Evolutionary conservation across 64 coral and sea anemone species (phyloP), one percentile per base, ranked within the genome.

Genomic region (Montipora sp.): DNA sequence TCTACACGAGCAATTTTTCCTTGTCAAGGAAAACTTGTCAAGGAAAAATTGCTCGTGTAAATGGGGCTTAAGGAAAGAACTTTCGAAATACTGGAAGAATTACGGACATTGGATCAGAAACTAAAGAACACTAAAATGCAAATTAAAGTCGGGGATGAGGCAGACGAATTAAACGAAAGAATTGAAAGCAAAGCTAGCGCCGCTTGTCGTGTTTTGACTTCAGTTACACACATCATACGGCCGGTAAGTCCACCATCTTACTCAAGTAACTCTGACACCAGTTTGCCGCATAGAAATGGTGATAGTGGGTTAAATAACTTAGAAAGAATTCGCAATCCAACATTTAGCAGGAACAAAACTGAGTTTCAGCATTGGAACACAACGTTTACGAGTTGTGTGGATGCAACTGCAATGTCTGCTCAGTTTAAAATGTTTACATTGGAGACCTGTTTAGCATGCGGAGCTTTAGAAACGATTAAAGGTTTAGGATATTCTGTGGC

Each of bases 401-500:
- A 94, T 50, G 10, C 77, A 36, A 83, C 87, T 36, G 48, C 77
- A 21, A 45, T 94, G 48, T 50, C 67, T 19, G 70, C 78, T 9
- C 77, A 89, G 51, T 94, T 89, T 27, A 89, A 94, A 44, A 83
- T 94, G 92, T 51, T 94, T 11, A 16, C 87, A 20, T 47, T 83
- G 16, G 92, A 89, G 48, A 59, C 78, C 8, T 94, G 92, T 83
- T 75, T 94, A 67, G 45, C 50, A 14, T 87, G 92, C 10, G 92
- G 89, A 81, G 92, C 92, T 8, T 59, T 60, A 45, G 77, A 89
- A 7, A 89, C 92, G 12, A 77, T 89, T 43, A 87, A 83, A 89
- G 87, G 78, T 14, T 79, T 94, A 53, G 65, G 92, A 74, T 94
- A 94, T 49, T 94, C 85, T 11, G 7, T 59, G 43, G 77, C 59